phyloP scores from a whole-genome alignment of 2,888 invertebrate species.

The Melanostoma scalare region DNA sequence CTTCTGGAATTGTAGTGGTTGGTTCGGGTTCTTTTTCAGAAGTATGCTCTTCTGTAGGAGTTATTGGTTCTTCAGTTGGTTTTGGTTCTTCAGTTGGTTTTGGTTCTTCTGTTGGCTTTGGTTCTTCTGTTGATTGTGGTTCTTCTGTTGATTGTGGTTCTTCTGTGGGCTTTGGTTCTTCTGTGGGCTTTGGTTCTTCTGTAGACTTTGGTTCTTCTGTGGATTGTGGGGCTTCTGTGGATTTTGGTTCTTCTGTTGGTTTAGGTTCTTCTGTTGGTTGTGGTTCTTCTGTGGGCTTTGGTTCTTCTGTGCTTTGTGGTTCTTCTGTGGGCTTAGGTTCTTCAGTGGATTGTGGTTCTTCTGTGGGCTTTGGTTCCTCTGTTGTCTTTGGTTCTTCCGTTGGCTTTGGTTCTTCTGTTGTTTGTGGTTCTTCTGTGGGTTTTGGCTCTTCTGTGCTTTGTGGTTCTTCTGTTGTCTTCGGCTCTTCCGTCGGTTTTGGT shows the following conservation, averaged over 20 bases:
- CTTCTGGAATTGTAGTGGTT: not conserved
- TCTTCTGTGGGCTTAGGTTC: constrained; percentile 1
- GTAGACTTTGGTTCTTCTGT: constrained; percentile 2
- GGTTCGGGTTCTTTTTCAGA: not conserved
- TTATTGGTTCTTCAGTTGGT: constrained; percentile 7
- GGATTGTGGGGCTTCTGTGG: constrained; percentile 9
- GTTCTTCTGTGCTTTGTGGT: constrained; percentile 1
- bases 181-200: not conserved
- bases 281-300: constrained; percentile 29
- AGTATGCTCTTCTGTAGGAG: not conserved
- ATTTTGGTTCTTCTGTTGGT: constrained; percentile 17
- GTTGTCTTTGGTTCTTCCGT: constrained; percentile 8
- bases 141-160: not conserved
- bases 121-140: constrained; percentile 43
- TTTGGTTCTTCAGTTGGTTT: not conserved
- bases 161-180: not conserved
- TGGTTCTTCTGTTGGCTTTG: constrained; percentile 29
- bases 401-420: not conserved
- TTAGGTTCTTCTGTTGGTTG: constrained; percentile 33
- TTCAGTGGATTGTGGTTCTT: constrained; percentile 6
- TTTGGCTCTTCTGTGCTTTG: not conserved
- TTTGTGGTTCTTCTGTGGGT: not conserved
- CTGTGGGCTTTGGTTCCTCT: not conserved
- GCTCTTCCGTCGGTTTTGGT: constrained; percentile 30
- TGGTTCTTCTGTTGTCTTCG: not conserved